These are phyloP conservation scores for Stichodactyla mertensii DNA, from an alignment of 64 coral and sea anemone species.

Conservation along the genomic window DNA sequence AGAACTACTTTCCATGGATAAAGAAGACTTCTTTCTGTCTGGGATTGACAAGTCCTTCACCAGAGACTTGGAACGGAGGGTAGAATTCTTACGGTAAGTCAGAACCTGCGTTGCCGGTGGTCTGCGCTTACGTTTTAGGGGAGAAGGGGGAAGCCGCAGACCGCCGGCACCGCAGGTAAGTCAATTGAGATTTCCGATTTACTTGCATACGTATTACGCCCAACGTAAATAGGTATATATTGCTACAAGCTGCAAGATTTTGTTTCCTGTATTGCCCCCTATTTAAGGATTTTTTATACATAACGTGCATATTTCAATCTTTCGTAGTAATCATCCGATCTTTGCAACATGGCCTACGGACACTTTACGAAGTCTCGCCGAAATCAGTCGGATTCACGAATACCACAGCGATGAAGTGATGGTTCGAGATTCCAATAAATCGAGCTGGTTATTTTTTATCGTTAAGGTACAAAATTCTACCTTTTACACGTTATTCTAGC, in stretches of 20 bases:
- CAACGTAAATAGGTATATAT: too few relatives aligned
- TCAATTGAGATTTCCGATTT: too few relatives aligned
- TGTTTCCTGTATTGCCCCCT: too few relatives aligned
- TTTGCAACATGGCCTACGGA: slow-evolving; percentile 66
- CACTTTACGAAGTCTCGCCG: slow-evolving; percentile 48
- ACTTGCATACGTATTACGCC: too few relatives aligned
- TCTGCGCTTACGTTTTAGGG: too few relatives aligned
- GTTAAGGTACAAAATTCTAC: slow-evolving; percentile 52
- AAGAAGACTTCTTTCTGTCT: slow-evolving; percentile 72
- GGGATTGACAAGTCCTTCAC: slow-evolving; percentile 70
- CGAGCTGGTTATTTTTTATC: slow-evolving; percentile 53
- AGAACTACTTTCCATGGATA: slow-evolving; percentile 75
- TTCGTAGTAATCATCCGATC: slow-evolving; percentile 43
- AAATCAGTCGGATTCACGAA: slow-evolving; percentile 69
- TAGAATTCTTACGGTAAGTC: slow-evolving; percentile 77
- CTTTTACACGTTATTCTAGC: too few relatives aligned
- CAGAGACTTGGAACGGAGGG: slow-evolving; percentile 61
- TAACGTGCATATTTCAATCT: neutral
- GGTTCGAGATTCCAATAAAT: slow-evolving; percentile 55
- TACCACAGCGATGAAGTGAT: slow-evolving; percentile 84
- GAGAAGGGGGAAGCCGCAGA: too few relatives aligned
- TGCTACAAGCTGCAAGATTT: too few relatives aligned
- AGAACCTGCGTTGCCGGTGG: neutral
- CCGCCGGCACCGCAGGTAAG: too few relatives aligned
- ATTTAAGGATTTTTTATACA: too few relatives aligned